Evolutionary conservation across 2,888 invertebrate genomes (phyloP), one percentile per base, ranked within the genome.

Genomic region (Erebia palarica): DNA sequence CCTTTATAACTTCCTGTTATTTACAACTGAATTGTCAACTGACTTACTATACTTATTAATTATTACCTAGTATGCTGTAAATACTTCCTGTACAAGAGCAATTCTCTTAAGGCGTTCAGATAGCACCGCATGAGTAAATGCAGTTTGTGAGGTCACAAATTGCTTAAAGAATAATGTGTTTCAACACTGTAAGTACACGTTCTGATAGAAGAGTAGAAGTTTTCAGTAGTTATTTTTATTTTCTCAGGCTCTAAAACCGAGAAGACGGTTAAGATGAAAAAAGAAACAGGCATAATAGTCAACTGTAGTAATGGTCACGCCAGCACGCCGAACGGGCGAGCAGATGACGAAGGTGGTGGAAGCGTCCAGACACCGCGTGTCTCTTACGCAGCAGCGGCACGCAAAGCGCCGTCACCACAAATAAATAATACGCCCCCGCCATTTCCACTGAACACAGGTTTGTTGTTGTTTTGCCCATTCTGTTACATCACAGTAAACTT

Each of bases 301-400:
- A 76, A 70, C 69, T 87, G 87, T 82, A 91, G 90, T 82, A 93
- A 92, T 79, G 93, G 92, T 71, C 91, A 91, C 81, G 79, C 86
- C 75, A 87, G 84, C 77, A 87, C 89, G 74, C 92, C 89, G 67
- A 93, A 93, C 75, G 92, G 92, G 51, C 88, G 91, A 75, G 91
- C 88, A 47, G 92, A 91, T 77, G 93, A 92, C 79, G 92, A 92
- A 78, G 80, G 92, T 74, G 86, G 86, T 74, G 80, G 77, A 60
- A 80, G 73, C 68, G 75, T 79, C 47, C 77, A 81, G 21, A 70
- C 84, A 66, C 88, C 89, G 74, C 88, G 87, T 76, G 91, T 90
- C 63, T 91, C 93, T 16, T 92, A 91, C 78, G 92, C 92, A 64
- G 93, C 92, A 69, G 92, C 91, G 36, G 91, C 92, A 73, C 80